Evolutionary conservation across 2,888 invertebrate species (phyloP), one percentile per base, ranked within the genome.

Genomic region (Drosophila ezoana): DNA sequence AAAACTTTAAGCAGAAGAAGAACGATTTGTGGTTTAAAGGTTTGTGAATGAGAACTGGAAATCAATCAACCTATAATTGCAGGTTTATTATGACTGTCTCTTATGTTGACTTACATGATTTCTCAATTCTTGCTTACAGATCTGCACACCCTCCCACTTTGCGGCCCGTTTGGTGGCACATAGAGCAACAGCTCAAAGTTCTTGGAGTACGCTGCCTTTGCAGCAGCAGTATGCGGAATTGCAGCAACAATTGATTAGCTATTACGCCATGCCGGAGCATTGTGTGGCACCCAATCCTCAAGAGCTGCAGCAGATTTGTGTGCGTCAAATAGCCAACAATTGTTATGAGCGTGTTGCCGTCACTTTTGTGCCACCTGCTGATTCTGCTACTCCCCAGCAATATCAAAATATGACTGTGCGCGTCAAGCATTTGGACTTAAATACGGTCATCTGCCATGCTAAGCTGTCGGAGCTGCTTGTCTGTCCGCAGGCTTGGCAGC

Each of bases 61-160:
- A 23, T 23, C 23, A 6, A 23, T 23, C 1, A 23, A 23, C 23
- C 1, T 23, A 23, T 23, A 6, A 1, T 23, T 23, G 23, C 23
- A 23, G 6, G 23, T 6, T 23, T 23, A 23, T 23, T 23, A 8
- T 23, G 6, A 23, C 6, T 23, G 1, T 6, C 23, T 8, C 5
- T 20, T 20, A 20, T 20, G 20, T 20, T 4, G n/a, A 1, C 10
- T 47, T 48, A 33, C 18, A 5, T 10, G 20, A 45, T 9, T 4
- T 2, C 3, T 14, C 3, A 1, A 10, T 51, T 11, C 11, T 28
- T 13, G 14, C 28, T 14, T 20, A n/a, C 41, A 54, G 53, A 43
- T 54, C 20, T 54, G 53, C 33, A 54, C 53, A 8, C 43, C 53
- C 2, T 4, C 53, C 4, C 53, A 54, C 6, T 43, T 54, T 13